A percentile compares a stretch with the other conserved stretches of the same genome.
These are phyloP conservation scores for Macrosiphum euphorbiae DNA, from an alignment of 2,888 invertebrate species.

Conservation along the genomic window DNA sequence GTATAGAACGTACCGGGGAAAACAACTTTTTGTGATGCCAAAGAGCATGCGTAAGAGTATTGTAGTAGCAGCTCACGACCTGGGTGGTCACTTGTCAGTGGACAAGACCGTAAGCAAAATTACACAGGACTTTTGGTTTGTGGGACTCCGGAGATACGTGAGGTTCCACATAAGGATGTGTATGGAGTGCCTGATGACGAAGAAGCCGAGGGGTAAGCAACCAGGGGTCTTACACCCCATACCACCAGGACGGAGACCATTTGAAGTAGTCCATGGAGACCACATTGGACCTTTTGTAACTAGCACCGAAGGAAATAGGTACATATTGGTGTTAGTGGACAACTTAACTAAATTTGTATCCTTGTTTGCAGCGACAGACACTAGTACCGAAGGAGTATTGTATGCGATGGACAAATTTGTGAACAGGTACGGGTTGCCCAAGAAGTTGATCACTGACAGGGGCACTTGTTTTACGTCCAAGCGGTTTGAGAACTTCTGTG, in stretches of 20 bases:
- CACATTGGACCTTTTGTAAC: not conserved
- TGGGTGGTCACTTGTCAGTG: not conserved
- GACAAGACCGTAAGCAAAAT: conserved; percentile 14
- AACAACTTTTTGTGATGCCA: too few relatives aligned
- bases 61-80: conserved; percentile 10
- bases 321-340: too few relatives aligned
- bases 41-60: conserved; percentile 23
- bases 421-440: too few relatives aligned
- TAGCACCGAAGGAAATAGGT: too few relatives aligned
- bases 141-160: not conserved
- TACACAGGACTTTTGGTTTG: conserved; percentile 34
- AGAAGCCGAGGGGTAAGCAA: not conserved
- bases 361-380: too few relatives aligned
- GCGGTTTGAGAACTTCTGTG: too few relatives aligned
- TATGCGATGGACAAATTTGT: not conserved
- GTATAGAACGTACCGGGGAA: too few relatives aligned
- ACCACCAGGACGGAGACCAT: not conserved
- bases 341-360: too few relatives aligned
- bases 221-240: not conserved
- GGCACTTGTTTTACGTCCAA: too few relatives aligned
- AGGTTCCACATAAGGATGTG: conserved; percentile 19
- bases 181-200: conserved; percentile 3
- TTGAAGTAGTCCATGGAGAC: conserved; percentile 11
- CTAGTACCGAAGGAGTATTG: too few relatives aligned
- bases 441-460: too few relatives aligned